phyloP scores from a whole-genome alignment of 2,797 vertebrate genomes.

The Pseudochirops cupreus region DNA sequence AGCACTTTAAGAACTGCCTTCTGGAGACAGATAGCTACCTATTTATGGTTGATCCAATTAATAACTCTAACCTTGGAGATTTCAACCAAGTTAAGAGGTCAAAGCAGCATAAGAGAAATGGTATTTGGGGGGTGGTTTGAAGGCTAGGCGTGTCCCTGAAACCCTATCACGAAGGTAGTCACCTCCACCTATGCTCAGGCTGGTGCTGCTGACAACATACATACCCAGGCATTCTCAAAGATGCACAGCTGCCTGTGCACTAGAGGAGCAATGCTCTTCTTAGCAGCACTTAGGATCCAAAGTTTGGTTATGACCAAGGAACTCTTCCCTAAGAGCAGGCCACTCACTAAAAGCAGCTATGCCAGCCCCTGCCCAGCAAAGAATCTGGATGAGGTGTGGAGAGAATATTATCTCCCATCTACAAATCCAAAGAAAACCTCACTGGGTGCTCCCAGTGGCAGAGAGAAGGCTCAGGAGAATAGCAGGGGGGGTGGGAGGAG shows the following conservation, averaged over 20 bases:
- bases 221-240: no score
- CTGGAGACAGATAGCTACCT: background rate
- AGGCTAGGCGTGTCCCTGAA: background rate
- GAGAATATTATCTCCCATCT: background rate
- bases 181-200: background rate
- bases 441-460: background rate
- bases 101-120: background rate
- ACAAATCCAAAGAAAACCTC: fast-evolving
- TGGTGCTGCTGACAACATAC: background rate
- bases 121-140: background rate
- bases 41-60: background rate
- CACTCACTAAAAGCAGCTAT: background rate
- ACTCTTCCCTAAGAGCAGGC: background rate
- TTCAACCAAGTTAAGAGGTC: no score
- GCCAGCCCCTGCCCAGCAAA: fast-evolving
- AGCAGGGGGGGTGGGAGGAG: background rate
- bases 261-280: background rate
- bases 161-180: background rate
- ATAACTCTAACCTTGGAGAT: background rate
- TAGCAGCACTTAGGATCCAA: background rate
- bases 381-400: background rate
- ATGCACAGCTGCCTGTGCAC: background rate
- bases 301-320: background rate
- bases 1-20: background rate
- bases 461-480: background rate